Base-by-base conservation (phyloP, 1,140 invertebrate genomes). In the Bombus sylvicola region DNA sequence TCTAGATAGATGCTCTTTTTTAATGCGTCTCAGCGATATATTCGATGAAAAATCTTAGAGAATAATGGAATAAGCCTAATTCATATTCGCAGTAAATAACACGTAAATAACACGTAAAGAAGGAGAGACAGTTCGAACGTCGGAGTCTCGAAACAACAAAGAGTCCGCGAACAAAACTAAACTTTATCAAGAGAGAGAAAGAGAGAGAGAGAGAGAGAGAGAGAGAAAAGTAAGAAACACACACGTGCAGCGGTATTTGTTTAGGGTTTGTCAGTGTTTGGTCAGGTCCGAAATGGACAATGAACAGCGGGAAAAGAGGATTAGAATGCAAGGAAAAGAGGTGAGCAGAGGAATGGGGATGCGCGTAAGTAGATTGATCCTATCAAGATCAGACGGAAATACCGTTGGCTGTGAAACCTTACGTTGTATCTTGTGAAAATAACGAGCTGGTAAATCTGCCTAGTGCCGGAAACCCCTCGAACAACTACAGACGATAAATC, bases 301-400 rank as follows among this genome's bases (percentile, higher is more conserved):
- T 31, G 62, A 68, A 43, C 62, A 47, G 31, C 34, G 31, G 28
- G 47, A 69, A 80, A 83, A 80, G 83, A 83, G 82, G 83, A 86
- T 90, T 83, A 87, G 87, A 88, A 82, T 86, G 83, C 75, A 79
- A 28, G 34, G 22, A 18, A 8, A 59, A 57, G 39, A 62, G 66
- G 37, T 25, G 47, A 22, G 18, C 47, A 53, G 47, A 22, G 1
- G 5, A 53, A 53, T 22, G 18, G 18, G 47, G 28, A 59, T 25
- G 68, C 77, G 73, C 62, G 81, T 89, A 91, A 91, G 85, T 88
- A 88, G 85, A 91, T 91, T 87, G 89, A 91, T 91, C 85, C 74
- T 74, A 81, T 88, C 82, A 39, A 62, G 74, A 53, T 77, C 64
- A 22, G 75, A 82, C 78, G 75, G 71, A 28, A 68, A 25, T 47